phyloP scores from a whole-genome alignment of 2,888 invertebrate genomes.

The Drosophila aldrichi region DNA sequence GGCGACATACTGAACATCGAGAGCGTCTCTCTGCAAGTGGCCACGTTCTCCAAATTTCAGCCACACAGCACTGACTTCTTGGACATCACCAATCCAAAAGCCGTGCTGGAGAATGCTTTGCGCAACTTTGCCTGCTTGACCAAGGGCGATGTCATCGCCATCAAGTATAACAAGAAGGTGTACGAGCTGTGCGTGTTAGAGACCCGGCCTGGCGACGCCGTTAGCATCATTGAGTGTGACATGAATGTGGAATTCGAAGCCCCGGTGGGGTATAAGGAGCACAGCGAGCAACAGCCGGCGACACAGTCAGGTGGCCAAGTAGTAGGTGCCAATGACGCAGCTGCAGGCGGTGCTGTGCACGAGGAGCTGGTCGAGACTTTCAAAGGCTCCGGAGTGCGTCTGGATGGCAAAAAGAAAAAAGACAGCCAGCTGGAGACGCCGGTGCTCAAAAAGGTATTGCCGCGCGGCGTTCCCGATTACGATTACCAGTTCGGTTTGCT shows the following conservation, averaged over 20 bases:
- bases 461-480: constrained; percentile 97
- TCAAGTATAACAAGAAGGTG: constrained; percentile 97
- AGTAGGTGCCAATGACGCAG: constrained; percentile 34
- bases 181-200: constrained; percentile 98
- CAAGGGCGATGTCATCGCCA: constrained; percentile 98
- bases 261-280: constrained; percentile 98
- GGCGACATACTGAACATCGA: constrained; percentile 95
- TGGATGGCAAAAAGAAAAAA: constrained; percentile 93
- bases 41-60: constrained; percentile 98
- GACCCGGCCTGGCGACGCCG: constrained; percentile 97
- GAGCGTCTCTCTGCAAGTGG: constrained; percentile 96
- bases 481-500: constrained; percentile 94
- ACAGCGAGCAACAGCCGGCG: constrained; percentile 85
- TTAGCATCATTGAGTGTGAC: constrained; percentile 99
- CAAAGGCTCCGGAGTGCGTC: constrained; percentile 91
- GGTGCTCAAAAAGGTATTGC: constrained; percentile 86
- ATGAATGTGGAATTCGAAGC: constrained; percentile 99
- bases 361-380: constrained; percentile 90
- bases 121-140: constrained; percentile 99
- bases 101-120: constrained; percentile 87
- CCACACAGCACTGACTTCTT: constrained; percentile 98
- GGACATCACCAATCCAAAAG: constrained; percentile 98
- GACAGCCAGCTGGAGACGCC: constrained; percentile 84
- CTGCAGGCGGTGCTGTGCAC: constrained; percentile 80
- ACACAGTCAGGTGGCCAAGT: constrained; percentile 76